Conservation (phyloP, 2,888 invertebrate species). For the Rhagonycha lutea region DNA sequence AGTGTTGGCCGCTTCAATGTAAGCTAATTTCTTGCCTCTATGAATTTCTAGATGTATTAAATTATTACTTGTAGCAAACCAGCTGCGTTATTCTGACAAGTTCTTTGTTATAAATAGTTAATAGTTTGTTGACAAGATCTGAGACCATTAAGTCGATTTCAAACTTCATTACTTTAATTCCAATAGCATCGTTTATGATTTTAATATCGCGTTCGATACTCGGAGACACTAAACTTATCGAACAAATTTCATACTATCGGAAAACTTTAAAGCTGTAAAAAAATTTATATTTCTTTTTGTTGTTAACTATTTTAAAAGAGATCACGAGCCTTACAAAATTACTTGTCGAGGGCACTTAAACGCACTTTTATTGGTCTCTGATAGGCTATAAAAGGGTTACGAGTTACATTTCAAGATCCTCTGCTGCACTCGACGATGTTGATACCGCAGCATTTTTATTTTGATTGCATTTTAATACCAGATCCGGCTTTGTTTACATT, state of each 20-base stretch:
- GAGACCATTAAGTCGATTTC: neutral
- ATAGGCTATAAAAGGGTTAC: conserved; percentile 58
- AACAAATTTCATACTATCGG: neutral
- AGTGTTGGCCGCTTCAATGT: conserved; percentile 37
- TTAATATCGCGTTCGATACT: neutral
- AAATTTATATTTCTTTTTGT: conserved; percentile 46
- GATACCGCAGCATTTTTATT: conserved; percentile 19
- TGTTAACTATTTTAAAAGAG: conserved; percentile 50
- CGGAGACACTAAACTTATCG: neutral
- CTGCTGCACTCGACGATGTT: conserved; percentile 42
- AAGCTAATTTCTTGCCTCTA: conserved; percentile 41
- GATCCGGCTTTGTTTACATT: conserved; percentile 19
- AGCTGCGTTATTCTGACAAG: conserved; percentile 20
- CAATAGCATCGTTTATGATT: neutral
- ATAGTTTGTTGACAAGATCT: conserved; percentile 3
- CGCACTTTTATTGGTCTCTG: conserved; percentile 56
- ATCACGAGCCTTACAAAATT: conserved; percentile 46
- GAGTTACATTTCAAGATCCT: conserved; percentile 54
- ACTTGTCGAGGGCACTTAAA: conserved; percentile 56
- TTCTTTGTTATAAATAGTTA: conserved; percentile 16
- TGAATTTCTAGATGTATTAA: conserved; percentile 33
- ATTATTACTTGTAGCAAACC: conserved; percentile 17
- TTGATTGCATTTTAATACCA: conserved; percentile 24
- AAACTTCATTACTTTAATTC: neutral
- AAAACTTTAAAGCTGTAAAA: neutral